Evolutionary conservation across 1,140 invertebrate genomes (phyloP).

Genomic region (Drosophila paulistorum): DNA sequence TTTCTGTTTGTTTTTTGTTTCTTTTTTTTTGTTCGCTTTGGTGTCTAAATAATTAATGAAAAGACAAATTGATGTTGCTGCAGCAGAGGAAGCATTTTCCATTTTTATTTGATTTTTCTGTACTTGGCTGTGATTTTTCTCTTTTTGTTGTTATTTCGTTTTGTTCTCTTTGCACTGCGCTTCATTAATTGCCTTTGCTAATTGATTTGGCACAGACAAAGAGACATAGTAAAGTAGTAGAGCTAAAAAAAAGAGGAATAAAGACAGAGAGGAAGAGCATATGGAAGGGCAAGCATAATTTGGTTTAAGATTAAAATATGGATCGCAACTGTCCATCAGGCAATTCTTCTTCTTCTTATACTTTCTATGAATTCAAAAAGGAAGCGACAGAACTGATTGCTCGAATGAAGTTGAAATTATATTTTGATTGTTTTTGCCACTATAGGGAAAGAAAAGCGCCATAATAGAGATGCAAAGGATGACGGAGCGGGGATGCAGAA

Average conservation of each 20-base stretch:
- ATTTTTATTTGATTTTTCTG: slow-evolving; percentile 2
- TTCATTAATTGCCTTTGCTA: slow-evolving; percentile 70
- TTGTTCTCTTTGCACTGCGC: slow-evolving; percentile 47
- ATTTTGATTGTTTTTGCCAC: no score
- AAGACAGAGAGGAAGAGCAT: not conserved
- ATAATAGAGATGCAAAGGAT: no score
- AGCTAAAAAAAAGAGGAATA: not conserved
- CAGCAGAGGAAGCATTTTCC: slow-evolving; percentile 6
- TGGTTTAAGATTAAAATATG: not conserved
- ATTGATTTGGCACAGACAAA: slow-evolving; percentile 62
- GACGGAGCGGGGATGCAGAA: no score
- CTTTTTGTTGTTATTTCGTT: not conserved
- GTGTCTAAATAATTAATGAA: slow-evolving; percentile 71
- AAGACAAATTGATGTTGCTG: slow-evolving; percentile 67
- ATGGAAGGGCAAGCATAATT: not conserved
- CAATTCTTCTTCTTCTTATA: not conserved
- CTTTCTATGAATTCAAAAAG: not conserved
- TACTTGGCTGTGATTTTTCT: slow-evolving; percentile 9
- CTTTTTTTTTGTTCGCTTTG: slow-evolving; percentile 15
- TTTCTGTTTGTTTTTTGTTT: not conserved
- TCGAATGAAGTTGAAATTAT: no score
- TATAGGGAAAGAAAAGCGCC: no score
- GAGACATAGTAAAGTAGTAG: not conserved
- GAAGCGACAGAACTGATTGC: no score
- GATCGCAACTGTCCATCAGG: not conserved